A percentile compares a stretch with the other conserved stretches of the same genome.
These are phyloP conservation scores for Epinephelus fuscoguttatus DNA, from an alignment of 2,113 vertebrate genomes.

Conservation along the genomic window DNA sequence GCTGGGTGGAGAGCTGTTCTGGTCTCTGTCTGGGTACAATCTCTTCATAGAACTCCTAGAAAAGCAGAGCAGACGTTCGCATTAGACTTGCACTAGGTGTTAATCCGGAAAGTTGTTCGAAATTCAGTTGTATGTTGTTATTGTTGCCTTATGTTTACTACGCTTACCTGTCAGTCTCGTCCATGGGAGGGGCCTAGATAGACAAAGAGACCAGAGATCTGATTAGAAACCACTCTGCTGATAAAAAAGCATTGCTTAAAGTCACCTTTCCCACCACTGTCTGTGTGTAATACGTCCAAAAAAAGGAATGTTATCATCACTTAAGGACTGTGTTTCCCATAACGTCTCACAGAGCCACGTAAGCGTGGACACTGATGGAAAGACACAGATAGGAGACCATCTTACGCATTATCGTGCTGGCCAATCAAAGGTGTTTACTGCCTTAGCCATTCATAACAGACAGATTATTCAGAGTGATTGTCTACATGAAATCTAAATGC, in stretches of 20 bases:
- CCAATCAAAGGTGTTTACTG: conserved; percentile 29
- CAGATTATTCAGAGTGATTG: neutral
- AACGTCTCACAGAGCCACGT: conserved; percentile 28
- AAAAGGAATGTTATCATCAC: conserved; percentile 61
- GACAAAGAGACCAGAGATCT: conserved; percentile 58
- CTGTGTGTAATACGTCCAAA: conserved; percentile 1
- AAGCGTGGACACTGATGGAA: conserved; percentile 50
- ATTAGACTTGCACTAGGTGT: conserved; percentile 3
- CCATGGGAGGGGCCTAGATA: conserved; percentile 82
- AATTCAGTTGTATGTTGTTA: neutral
- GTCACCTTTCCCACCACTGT: conserved; percentile 29
- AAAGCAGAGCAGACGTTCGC: conserved; percentile 3
- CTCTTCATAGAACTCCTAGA: conserved; percentile 89
- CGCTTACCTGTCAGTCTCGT: conserved; percentile 88
- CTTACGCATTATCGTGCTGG: conserved; percentile 19
- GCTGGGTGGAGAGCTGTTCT: conserved; percentile 79
- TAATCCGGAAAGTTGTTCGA: neutral
- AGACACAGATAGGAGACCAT: conserved; percentile 56
- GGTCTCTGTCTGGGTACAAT: conserved; percentile 85
- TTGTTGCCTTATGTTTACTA: neutral
- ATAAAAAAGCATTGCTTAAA: conserved; percentile 62
- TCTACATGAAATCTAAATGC: no score
- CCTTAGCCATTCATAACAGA: neutral
- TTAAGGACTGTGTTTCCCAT: conserved; percentile 66
- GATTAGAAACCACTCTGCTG: conserved; percentile 60